Base-by-base conservation (phyloP, 2,888 invertebrate species). In the Drosophila aldrichi region DNA sequence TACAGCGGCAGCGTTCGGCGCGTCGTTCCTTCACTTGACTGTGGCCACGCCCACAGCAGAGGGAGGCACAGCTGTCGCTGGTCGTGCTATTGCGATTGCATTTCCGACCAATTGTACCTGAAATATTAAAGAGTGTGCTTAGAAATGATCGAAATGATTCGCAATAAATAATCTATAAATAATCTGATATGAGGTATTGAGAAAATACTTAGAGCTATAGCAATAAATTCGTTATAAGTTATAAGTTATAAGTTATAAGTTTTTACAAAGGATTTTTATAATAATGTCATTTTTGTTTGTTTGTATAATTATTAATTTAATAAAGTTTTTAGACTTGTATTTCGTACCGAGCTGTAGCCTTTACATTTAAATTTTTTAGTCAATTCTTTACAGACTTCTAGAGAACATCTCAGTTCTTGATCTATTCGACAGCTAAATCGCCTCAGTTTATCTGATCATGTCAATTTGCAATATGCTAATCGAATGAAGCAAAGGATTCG, bases 21-120 rank as follows among this genome's bases (percentile, higher is more conserved):
- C 96, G 95, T 56, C 95, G 95, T 90, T 96, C 96, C 77, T 96
- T 95, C 70, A 97, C 95, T 74, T 97, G 95, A 89, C 96, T 96
- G 93, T 97, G 96, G 1, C 98, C 97, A 84, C 98, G 94, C 1
- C 98, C 98, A 92, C 98, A 98, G 93, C 98, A 98, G 65, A 98
- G 94, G 3, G 96, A 95, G 78, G 96, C 95, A 92, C 98, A 98
- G 57, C 97, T 96, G 78, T 97, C 97, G 9, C 96, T 94, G 20
- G 96, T 95, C 2, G 95, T 94, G 64, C 95, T 94, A 34, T 95
- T 95, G 41, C 95, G 94, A 87, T 96, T 96, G 92, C 98, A 98
- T 88, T 95, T 94, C 48, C 98, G 94, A 59, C 96, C 96, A 8
- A 95, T 93, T 0, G 98, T 98, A 12, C 97, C 93, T 93, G 9